Base-by-base conservation (phyloP, 2,888 invertebrate species). In the Melangyna quadrimaculata region DNA sequence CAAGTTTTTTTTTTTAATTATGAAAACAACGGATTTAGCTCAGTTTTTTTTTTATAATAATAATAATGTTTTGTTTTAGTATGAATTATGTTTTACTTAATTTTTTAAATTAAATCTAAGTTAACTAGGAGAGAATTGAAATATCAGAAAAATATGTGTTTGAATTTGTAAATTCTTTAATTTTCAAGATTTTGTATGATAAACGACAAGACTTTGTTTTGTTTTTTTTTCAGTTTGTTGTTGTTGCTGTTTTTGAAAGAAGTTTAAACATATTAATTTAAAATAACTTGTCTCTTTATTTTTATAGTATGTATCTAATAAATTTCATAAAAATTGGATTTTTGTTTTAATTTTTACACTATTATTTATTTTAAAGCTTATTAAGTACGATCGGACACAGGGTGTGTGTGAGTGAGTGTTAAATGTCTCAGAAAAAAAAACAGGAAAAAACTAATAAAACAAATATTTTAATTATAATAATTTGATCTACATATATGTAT, bases 111-210 rank as follows among this genome's bases (percentile, higher is more conserved):
- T 86, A 86, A 73, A 81, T 81, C 86, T 86, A 86, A 81, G 81
- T 81, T 86, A 43, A 77, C 81, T 86, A 81, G 86, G 65, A 86
- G 65, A 86, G 73, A 81, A 81, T 86, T 78, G 81, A 86, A 86
- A 86, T 81, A 86, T 78, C 80, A 86, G 81, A 86, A 86, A 86
- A 86, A 86, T 86, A 86, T 86, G 43, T 40, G 22, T 55, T 78
- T 70, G 53, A 72, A 55, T 51, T 69, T 78, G 10, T 45, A 45
- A 51, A 48, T 70, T 69, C 51, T 69, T 22, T 55, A 45, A 48
- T 48, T 55, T 57, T 77, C 27, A 10, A 40, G 4, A 7, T 32
- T 59, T 43, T 51, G 5, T 51, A 24, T 83, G 57, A 74, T 74
- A 77, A 86, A 86, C 77, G 73, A 86, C 77, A 81, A 81, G 69